phyloP scores from a whole-genome alignment of 1,140 invertebrate genomes.

The Hyposmocoma kahamanoa region DNA sequence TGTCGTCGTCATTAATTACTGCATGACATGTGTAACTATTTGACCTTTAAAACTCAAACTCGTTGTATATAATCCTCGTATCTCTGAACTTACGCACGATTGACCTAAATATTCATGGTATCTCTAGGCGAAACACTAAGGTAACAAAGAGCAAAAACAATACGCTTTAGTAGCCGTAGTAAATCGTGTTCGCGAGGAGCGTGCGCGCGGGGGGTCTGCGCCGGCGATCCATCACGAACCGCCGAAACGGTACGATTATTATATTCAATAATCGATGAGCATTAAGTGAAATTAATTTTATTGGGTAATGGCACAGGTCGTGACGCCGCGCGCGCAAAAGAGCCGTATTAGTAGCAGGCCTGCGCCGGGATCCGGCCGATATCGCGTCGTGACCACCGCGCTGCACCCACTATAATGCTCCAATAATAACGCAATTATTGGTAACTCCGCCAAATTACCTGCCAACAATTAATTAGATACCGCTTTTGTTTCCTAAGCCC shows the following conservation, averaged over 20 bases:
- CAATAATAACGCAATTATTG: slow-evolving; percentile 23
- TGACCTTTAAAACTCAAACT: too few relatives aligned
- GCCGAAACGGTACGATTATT: slow-evolving; percentile 51
- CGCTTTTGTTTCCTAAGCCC: too few relatives aligned
- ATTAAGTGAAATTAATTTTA: slow-evolving; percentile 71
- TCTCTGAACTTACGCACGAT: too few relatives aligned
- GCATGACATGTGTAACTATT: too few relatives aligned
- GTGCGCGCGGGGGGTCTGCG: slow-evolving; percentile 45
- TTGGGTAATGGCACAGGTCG: slow-evolving; percentile 48
- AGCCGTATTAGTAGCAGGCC: slow-evolving; percentile 31
- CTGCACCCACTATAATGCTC: slow-evolving; percentile 2
- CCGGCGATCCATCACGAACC: slow-evolving; percentile 45
- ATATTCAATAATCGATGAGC: slow-evolving; percentile 64
- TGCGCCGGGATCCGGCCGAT: background rate
- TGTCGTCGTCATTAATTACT: too few relatives aligned
- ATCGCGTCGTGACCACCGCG: slow-evolving; percentile 3
- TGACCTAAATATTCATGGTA: too few relatives aligned
- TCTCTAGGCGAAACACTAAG: too few relatives aligned
- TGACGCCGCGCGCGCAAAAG: slow-evolving; percentile 42
- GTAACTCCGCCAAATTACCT: slow-evolving; percentile 7
- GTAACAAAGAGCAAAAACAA: too few relatives aligned
- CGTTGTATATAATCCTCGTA: too few relatives aligned
- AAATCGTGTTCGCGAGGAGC: slow-evolving; percentile 35
- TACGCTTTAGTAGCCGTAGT: too few relatives aligned
- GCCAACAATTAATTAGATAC: too few relatives aligned